phyloP scores from a whole-genome alignment of 2,113 vertebrate genomes.

The Pitta sordida region DNA sequence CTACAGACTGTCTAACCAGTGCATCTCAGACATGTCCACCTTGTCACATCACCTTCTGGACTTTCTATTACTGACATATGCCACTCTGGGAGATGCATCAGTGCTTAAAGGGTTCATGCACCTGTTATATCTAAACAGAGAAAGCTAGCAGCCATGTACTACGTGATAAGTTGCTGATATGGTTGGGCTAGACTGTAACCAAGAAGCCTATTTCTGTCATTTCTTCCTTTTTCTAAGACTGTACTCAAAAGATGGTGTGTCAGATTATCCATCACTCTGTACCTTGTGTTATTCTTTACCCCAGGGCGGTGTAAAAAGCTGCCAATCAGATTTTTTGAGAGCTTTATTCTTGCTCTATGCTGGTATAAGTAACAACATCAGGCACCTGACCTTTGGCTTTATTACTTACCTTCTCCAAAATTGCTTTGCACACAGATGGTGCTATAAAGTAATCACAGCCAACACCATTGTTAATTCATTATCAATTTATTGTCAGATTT shows the following conservation, averaged over 20 bases:
- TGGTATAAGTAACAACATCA: background rate
- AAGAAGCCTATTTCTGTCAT: background rate
- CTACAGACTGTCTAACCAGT: background rate
- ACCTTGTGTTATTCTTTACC: background rate
- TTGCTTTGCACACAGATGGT: conserved; percentile 7
- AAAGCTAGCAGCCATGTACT: background rate
- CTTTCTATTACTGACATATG: background rate
- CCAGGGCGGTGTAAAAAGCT: background rate
- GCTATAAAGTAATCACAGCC: conserved; percentile 6
- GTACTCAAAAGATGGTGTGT: background rate
- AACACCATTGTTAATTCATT: background rate
- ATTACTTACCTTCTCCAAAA: background rate
- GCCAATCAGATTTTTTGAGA: background rate
- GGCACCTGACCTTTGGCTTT: conserved; percentile 14
- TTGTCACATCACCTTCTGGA: background rate
- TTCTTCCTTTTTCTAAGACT: background rate
- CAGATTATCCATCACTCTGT: background rate
- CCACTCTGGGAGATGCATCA: background rate
- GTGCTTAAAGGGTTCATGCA: background rate
- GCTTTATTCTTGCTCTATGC: background rate
- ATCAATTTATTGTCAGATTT: conserved; percentile 28
- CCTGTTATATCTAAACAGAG: background rate
- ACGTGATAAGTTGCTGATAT: background rate
- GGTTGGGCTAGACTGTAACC: background rate
- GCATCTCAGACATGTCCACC: background rate